phyloP scores from a whole-genome alignment of 2,888 invertebrate species.

The Camponotus fellah region DNA sequence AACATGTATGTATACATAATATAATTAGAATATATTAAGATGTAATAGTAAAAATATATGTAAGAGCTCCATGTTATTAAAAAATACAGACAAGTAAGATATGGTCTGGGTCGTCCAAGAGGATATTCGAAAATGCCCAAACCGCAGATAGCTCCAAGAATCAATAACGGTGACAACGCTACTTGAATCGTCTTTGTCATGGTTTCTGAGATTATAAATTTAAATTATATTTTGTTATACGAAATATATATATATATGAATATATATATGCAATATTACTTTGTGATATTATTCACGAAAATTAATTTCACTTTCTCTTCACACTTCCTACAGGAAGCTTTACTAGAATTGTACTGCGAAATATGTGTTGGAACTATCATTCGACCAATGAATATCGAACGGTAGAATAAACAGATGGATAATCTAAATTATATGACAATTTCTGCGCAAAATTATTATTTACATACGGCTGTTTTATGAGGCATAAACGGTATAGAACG shows the following conservation, averaged over 20 bases:
- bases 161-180: constrained; percentile 15
- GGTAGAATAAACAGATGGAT: not conserved
- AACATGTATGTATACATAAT: no score
- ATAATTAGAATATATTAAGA: not conserved
- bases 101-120: not conserved
- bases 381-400: not conserved
- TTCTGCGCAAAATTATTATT: not conserved
- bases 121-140: constrained; percentile 22
- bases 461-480: not conserved
- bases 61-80: not conserved
- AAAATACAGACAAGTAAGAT: constrained; percentile 10
- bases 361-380: not conserved
- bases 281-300: not conserved
- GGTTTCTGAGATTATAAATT: not conserved
- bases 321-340: not conserved
- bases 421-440: constrained; percentile 6
- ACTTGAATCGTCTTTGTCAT: not conserved
- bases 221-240: not conserved
- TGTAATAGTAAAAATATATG: not conserved
- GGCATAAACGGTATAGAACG: not conserved
- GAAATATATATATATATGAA: not conserved
- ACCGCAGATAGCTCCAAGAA: not conserved
- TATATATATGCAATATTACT: no score
- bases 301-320: not conserved
- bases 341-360: not conserved